These are phyloP conservation scores for Bubo scandiacus DNA, from an alignment of 2,113 vertebrate species.

Conservation along the genomic window DNA sequence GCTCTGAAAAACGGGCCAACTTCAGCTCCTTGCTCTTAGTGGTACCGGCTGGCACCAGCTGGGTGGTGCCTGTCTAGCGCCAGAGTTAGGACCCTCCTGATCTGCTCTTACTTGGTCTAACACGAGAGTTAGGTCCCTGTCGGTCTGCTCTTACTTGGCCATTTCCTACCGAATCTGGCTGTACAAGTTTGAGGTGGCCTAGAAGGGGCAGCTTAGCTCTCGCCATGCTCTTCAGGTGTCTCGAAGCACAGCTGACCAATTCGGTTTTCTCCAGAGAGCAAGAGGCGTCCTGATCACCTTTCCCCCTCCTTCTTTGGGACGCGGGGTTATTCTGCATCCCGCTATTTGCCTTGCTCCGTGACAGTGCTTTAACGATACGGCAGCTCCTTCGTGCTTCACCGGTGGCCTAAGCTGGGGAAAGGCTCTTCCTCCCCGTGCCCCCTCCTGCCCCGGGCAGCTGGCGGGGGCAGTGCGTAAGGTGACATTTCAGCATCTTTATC, in stretches of 20 bases:
- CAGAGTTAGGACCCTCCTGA: background rate
- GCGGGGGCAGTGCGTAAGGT: background rate
- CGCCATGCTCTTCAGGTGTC: background rate
- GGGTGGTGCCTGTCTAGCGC: background rate
- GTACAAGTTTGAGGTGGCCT: background rate
- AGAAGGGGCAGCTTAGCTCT: background rate
- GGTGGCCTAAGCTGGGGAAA: background rate
- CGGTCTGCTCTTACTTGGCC: background rate
- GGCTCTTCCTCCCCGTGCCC: background rate
- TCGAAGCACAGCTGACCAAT: background rate
- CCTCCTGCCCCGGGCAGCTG: background rate
- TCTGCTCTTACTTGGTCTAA: background rate
- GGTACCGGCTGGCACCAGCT: background rate
- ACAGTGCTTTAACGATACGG: rapidly evolving
- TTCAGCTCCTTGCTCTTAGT: background rate
- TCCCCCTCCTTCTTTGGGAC: background rate
- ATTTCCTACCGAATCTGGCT: background rate
- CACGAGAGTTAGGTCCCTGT: background rate
- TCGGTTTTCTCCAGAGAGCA: background rate
- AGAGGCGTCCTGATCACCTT: background rate
- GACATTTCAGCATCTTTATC: background rate
- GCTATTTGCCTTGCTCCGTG: background rate
- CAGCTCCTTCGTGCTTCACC: background rate
- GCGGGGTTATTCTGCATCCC: background rate
- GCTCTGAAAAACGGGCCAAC: background rate